Evolutionary conservation across 2,797 vertebrate genomes (phyloP).

Genomic region (Poliocrania exsul): DNA sequence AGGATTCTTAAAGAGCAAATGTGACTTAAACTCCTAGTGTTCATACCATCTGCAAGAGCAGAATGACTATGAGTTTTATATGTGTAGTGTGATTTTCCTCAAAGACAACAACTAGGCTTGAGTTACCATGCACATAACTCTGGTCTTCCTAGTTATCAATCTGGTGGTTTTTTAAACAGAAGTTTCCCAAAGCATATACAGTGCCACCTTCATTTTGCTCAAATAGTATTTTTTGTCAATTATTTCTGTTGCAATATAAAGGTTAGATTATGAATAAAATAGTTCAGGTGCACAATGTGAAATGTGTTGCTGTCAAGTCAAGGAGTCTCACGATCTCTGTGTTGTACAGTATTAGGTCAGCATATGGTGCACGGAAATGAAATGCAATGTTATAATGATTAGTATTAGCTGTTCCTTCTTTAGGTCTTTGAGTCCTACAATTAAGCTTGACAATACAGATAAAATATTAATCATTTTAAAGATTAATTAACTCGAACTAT

Average conservation of each 20-base stretch:
- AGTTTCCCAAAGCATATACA: background rate
- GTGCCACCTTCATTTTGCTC: background rate
- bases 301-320: background rate
- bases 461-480: background rate
- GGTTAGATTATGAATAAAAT: background rate
- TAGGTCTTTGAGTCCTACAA: background rate
- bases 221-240: background rate
- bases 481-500: background rate
- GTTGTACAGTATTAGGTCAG: background rate
- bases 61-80: background rate
- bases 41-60: background rate
- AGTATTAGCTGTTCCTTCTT: background rate
- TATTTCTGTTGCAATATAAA: background rate
- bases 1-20: background rate
- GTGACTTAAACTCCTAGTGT: background rate
- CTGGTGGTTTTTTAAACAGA: background rate
- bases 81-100: background rate
- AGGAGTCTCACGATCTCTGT: background rate
- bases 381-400: background rate
- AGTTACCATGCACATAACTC: background rate
- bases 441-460: background rate
- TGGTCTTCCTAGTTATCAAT: background rate
- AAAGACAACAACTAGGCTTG: background rate
- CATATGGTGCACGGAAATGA: background rate
- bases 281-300: background rate